A percentile compares a stretch with the other conserved stretches of the same genome.
Evolutionary conservation across 2,888 invertebrate genomes (phyloP).

Genomic region (Teleogryllus oceanicus): DNA sequence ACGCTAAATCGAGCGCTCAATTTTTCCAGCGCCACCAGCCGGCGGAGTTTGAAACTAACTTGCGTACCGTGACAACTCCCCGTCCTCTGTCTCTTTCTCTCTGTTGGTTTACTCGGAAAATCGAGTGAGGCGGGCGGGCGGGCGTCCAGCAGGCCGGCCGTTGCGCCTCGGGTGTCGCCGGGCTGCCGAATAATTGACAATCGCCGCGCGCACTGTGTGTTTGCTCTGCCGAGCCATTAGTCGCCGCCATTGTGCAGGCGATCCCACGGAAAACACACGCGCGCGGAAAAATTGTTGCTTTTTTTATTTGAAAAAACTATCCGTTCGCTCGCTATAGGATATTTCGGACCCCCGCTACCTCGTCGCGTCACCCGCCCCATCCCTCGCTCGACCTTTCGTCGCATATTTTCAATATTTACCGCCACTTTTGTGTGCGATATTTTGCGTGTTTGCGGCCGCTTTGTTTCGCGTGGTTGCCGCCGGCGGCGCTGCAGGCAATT

Average conservation of each 20-base stretch:
- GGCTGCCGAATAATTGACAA: conserved; percentile 4
- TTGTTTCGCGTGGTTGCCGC: neutral
- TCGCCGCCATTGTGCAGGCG: neutral
- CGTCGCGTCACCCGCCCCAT: conserved; percentile 4
- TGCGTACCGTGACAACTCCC: too few species aligned
- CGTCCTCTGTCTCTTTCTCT: too few species aligned
- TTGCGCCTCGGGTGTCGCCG: neutral
- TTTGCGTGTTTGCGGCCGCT: neutral
- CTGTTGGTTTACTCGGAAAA: too few species aligned
- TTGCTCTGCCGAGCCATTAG: conserved; percentile 8
- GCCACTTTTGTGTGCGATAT: conserved; percentile 1
- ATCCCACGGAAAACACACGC: neutral
- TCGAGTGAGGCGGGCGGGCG: too few species aligned
- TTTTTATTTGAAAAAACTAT: neutral
- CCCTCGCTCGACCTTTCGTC: neutral
- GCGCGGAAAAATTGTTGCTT: neutral
- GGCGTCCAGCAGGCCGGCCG: too few species aligned
- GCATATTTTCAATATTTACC: conserved; percentile 1
- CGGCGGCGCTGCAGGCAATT: neutral
- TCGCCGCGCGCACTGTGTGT: neutral
- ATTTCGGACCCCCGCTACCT: neutral
- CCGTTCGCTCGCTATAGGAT: neutral
- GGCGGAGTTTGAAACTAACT: too few species aligned
- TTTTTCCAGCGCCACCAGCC: too few species aligned
- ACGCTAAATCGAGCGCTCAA: too few species aligned